phyloP scores from a whole-genome alignment of 2,888 invertebrate genomes.

The Carcina quercana region DNA sequence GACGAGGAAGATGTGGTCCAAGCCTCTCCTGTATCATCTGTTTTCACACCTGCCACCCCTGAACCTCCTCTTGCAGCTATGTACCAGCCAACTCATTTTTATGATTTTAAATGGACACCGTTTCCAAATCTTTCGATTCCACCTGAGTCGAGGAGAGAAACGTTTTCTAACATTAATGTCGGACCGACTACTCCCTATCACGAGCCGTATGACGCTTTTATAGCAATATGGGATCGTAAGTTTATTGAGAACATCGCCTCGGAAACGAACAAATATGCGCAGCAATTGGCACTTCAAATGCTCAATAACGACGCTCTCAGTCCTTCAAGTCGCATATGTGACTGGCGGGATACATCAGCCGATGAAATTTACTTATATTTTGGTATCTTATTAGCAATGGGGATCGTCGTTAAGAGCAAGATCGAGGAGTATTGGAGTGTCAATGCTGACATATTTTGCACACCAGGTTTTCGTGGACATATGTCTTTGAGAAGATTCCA shows the following conservation, averaged over 20 bases:
- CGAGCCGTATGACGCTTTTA: slow-evolving; percentile 15
- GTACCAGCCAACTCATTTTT: neutral
- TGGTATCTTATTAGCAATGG: slow-evolving; percentile 14
- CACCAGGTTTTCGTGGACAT: slow-evolving; percentile 3
- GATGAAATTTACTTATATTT: slow-evolving; percentile 18
- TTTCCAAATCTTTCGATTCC: slow-evolving; percentile 1
- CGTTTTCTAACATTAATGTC: neutral
- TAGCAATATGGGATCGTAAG: slow-evolving; percentile 23
- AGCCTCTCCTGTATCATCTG: too few species aligned
- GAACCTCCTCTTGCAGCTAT: too few species aligned
- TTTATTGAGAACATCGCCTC: slow-evolving; percentile 21
- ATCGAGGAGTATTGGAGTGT: slow-evolving; percentile 8
- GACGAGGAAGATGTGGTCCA: too few species aligned
- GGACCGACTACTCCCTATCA: neutral
- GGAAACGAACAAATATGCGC: slow-evolving; percentile 24
- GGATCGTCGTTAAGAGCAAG: slow-evolving; percentile 10
- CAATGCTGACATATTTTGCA: slow-evolving; percentile 6
- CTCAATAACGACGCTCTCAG: slow-evolving; percentile 1
- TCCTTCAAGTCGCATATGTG: slow-evolving; percentile 12
- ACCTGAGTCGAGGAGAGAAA: neutral
- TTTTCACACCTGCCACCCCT: too few species aligned
- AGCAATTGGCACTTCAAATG: slow-evolving; percentile 16
- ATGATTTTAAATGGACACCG: neutral
- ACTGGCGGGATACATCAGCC: slow-evolving; percentile 14
- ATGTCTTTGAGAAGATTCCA: slow-evolving; percentile 7